Evolutionary conservation across 2,797 vertebrate species (phyloP).

Genomic region (Parauchenoglanis punctatus): DNA sequence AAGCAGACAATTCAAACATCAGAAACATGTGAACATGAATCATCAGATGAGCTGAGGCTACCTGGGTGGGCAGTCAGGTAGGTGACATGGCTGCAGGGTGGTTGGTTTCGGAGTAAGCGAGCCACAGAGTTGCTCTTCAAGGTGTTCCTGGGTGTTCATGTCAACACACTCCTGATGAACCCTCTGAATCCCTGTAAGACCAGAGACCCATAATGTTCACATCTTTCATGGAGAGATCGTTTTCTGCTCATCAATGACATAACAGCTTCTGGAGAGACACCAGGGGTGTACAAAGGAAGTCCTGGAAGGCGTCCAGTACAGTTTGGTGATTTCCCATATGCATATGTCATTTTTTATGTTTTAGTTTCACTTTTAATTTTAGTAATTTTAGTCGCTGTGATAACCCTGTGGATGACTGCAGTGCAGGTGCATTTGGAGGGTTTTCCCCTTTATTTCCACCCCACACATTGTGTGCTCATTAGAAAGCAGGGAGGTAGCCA

Average conservation of each 20-base stretch:
- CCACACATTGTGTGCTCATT: no score
- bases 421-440: neutral
- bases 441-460: neutral
- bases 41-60: constrained; percentile 54
- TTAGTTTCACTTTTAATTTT: neutral
- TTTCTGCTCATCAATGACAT: neutral
- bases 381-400: neutral
- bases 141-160: constrained; percentile 60
- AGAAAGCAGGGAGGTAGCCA: neutral
- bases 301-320: neutral
- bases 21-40: neutral
- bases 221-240: neutral
- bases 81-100: constrained; percentile 71
- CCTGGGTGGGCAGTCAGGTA: constrained; percentile 81
- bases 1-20: neutral
- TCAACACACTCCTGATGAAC: constrained; percentile 79
- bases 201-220: constrained; percentile 12
- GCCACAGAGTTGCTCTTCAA: constrained; percentile 75
- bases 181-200: constrained; percentile 73
- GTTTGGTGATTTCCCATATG: constrained; percentile 2
- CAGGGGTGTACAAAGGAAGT: neutral
- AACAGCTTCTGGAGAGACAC: neutral
- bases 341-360: neutral
- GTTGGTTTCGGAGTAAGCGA: constrained; percentile 59
- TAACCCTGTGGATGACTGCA: neutral